phyloP scores from a whole-genome alignment of 2,113 vertebrate species.

The Thermophis baileyi region DNA sequence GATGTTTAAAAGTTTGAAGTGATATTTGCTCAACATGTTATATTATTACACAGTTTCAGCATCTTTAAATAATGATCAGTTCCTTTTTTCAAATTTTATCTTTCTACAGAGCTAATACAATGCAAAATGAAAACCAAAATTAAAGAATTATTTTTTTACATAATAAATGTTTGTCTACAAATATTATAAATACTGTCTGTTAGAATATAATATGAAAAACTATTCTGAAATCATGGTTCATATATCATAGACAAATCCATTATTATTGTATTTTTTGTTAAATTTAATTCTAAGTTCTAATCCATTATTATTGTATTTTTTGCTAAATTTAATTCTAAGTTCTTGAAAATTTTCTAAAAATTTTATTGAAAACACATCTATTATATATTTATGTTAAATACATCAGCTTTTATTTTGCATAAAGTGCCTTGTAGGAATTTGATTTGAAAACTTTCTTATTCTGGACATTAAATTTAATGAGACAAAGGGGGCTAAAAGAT shows the following conservation, averaged over 20 bases:
- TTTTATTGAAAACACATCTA: conserved; percentile 55
- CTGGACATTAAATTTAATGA: conserved; percentile 61
- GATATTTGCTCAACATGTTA: not conserved
- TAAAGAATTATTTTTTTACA: conserved; percentile 32
- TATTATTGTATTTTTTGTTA: conserved; percentile 57
- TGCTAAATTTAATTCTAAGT: conserved; percentile 55
- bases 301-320: conserved; percentile 32
- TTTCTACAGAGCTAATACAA: conserved; percentile 29
- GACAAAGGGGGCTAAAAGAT: conserved; percentile 52
- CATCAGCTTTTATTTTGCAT: conserved; percentile 57
- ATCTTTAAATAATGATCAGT: not conserved
- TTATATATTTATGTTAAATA: conserved; percentile 61
- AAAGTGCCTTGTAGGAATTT: conserved; percentile 56
- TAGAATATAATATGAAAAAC: conserved; percentile 33
- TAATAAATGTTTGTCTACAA: conserved; percentile 30
- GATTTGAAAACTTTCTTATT: conserved; percentile 56
- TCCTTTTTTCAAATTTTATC: not conserved
- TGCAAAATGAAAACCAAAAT: conserved; percentile 36
- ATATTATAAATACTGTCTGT: conserved; percentile 10
- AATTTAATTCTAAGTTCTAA: conserved; percentile 20
- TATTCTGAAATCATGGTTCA: conserved; percentile 54
- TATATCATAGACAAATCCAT: conserved; percentile 42
- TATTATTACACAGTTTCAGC: too few species aligned
- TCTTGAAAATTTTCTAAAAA: conserved; percentile 59
- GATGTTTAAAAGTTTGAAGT: not conserved